Conservation (phyloP, 2,888 invertebrate species). For the Encarsia formosa region DNA sequence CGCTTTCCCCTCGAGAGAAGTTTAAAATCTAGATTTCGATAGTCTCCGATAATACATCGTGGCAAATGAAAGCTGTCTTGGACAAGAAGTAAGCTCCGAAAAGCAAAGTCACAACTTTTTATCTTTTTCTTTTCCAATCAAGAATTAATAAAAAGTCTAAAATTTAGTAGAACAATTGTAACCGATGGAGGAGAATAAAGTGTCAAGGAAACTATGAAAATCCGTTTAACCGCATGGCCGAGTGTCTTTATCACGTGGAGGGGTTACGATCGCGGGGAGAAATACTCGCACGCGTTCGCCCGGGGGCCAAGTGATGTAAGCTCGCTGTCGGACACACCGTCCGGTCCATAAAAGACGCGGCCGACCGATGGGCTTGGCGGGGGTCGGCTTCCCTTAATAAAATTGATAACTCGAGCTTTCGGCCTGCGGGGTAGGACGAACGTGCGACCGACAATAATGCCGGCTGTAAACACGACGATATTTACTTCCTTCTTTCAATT, state of each 20-base stretch:
- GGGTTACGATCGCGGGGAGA: too few relatives aligned
- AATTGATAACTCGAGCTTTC: conserved; percentile 39
- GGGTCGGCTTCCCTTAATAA: conserved; percentile 39
- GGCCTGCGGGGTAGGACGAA: not conserved
- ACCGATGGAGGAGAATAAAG: too few relatives aligned
- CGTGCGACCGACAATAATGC: conserved; percentile 50
- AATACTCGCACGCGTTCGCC: too few relatives aligned
- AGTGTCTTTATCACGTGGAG: conserved; percentile 27
- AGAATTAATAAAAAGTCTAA: too few relatives aligned
- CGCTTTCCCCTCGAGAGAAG: conserved; percentile 36
- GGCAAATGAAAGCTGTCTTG: too few relatives aligned
- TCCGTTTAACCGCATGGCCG: conserved; percentile 15
- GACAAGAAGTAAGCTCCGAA: too few relatives aligned
- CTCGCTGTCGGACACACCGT: conserved; percentile 17
- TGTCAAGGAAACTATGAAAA: conserved; percentile 13
- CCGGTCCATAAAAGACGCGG: conserved; percentile 36
- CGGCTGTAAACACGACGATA: conserved; percentile 52
- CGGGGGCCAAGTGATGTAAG: conserved; percentile 21
- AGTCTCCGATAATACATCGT: conserved; percentile 11
- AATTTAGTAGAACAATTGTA: too few relatives aligned
- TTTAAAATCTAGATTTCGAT: conserved; percentile 42
- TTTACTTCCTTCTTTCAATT: conserved; percentile 43
- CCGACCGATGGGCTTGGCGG: conserved; percentile 34
- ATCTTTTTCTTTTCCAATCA: too few relatives aligned
- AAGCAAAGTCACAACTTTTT: too few relatives aligned